Evolutionary conservation across 2,888 invertebrate species (phyloP).

Genomic region (Trilocha varians): DNA sequence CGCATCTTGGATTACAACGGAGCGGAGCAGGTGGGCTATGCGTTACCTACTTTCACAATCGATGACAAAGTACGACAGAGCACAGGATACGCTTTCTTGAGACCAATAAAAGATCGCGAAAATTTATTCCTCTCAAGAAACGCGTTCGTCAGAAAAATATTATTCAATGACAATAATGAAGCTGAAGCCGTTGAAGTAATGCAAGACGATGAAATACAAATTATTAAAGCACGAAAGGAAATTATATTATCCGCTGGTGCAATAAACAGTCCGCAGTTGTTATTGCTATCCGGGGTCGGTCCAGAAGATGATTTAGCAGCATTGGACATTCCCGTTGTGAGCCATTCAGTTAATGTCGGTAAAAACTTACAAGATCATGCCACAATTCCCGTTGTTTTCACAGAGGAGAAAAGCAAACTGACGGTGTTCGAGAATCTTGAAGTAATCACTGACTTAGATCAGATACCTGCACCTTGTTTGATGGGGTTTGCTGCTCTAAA

Average conservation of each 20-base stretch:
- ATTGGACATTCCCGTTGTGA: constrained; percentile 17
- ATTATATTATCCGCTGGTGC: constrained; percentile 30
- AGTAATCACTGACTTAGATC: constrained; percentile 13
- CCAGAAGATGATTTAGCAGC: constrained; percentile 22
- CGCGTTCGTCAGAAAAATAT: constrained; percentile 21
- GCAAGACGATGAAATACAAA: constrained; percentile 9
- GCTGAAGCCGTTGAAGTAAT: constrained; percentile 23
- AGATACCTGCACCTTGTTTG: constrained; percentile 10
- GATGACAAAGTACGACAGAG: constrained; percentile 22
- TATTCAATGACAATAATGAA: constrained; percentile 17
- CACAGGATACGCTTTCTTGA: constrained; percentile 22
- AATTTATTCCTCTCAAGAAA: constrained; percentile 26
- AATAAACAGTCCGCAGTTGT: constrained; percentile 27
- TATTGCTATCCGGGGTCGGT: constrained; percentile 36
- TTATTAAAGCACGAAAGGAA: constrained; percentile 21
- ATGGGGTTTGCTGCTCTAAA: constrained; percentile 19
- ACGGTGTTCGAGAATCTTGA: constrained; percentile 11
- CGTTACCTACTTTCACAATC: constrained; percentile 17
- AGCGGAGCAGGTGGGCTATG: constrained; percentile 22
- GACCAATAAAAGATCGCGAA: constrained; percentile 17
- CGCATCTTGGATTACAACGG: constrained; percentile 25
- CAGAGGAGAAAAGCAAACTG: constrained; percentile 12
- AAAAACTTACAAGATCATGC: constrained; percentile 29
- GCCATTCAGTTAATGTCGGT: constrained; percentile 26
- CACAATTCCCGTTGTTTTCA: constrained; percentile 18